These are phyloP conservation scores for Montipora capricornis DNA, from an alignment of 64 coral and sea anemone genomes.

Conservation along the genomic window DNA sequence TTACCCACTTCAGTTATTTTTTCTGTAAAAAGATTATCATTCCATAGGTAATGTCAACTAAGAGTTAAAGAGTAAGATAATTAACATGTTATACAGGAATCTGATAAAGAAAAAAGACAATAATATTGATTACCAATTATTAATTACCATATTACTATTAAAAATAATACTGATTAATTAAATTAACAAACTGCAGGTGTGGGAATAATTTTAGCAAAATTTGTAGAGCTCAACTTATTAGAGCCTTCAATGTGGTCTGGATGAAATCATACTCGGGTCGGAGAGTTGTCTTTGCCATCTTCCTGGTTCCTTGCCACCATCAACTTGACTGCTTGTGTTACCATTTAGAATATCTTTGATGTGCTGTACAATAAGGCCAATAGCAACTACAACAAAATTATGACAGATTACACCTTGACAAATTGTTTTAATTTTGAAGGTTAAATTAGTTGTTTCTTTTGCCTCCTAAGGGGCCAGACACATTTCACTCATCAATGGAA, in stretches of 20 bases:
- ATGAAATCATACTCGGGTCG: conserved; percentile 74
- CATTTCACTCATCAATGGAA: no score
- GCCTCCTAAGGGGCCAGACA: no score
- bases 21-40: neutral
- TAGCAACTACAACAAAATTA: conserved; percentile 77
- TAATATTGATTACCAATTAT: no score
- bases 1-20: no score
- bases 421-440: no score
- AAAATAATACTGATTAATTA: neutral
- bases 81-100: no score
- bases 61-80: no score
- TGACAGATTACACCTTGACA: neutral
- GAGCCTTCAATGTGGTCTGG: conserved; percentile 30
- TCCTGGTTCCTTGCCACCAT: neutral
- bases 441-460: no score
- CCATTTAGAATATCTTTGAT: conserved; percentile 88
- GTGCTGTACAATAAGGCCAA: conserved; percentile 87
- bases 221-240: neutral
- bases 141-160: no score
- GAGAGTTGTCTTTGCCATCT: conserved; percentile 45
- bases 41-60: neutral
- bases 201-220: neutral
- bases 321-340: conserved; percentile 62
- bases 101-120: no score
- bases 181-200: neutral